Evolutionary conservation across 2,113 vertebrate genomes (phyloP).

Genomic region (Eurypyga helias): DNA sequence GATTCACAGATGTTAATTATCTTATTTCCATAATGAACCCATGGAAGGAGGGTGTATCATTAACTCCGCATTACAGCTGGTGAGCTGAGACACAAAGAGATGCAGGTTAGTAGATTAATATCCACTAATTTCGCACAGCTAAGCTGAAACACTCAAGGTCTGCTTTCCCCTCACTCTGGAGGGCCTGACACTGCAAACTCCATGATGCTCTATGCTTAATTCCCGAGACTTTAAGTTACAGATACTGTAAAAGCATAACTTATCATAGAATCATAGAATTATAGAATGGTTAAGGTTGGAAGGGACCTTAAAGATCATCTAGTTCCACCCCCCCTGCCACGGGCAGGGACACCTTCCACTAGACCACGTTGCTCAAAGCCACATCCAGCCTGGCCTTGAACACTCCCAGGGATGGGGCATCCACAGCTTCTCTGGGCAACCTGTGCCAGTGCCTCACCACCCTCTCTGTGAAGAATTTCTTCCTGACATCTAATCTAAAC

Average conservation of each 20-base stretch:
- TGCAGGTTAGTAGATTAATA: slow-evolving; percentile 31
- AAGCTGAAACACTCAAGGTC: background rate
- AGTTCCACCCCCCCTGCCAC: no score
- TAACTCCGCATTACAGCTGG: background rate
- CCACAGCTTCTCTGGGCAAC: no score
- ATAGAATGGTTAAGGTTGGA: no score
- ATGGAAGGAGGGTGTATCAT: slow-evolving; percentile 22
- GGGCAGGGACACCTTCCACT: no score
- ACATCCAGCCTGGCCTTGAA: no score
- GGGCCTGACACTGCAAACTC: background rate
- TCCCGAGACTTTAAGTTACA: background rate
- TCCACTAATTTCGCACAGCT: slow-evolving; percentile 11
- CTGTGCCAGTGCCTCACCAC: no score
- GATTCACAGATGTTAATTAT: slow-evolving; percentile 47
- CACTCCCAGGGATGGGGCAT: no score
- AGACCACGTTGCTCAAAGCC: no score
- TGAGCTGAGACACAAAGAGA: slow-evolving; percentile 11
- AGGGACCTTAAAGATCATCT: no score
- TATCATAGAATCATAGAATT: no score
- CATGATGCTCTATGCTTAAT: background rate
- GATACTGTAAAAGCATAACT: background rate
- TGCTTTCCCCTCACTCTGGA: background rate
- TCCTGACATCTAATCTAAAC: no score
- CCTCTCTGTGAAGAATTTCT: no score
- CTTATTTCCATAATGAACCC: slow-evolving; percentile 57